Percentiles rank a stretch among this genome's conserved stretches.
phyloP scores from a whole-genome alignment of 2,888 invertebrate species.

The Euplagia quadripunctaria region DNA sequence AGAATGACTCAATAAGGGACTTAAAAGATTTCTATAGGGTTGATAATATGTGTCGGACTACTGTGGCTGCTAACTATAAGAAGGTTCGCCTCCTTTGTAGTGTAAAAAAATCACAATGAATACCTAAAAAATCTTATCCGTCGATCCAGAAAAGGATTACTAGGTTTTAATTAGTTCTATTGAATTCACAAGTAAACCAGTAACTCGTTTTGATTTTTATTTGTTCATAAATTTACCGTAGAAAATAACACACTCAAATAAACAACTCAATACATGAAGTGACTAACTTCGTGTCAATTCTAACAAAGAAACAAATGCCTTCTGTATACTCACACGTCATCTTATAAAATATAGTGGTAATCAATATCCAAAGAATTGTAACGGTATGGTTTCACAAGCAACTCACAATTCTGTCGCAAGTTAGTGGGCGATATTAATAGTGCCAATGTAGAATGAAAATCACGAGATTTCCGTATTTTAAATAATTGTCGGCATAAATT shows the following conservation, averaged over 20 bases:
- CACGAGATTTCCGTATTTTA: slow-evolving; percentile 66
- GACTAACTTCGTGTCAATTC: not conserved
- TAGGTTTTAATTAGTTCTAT: not conserved
- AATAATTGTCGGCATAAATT: slow-evolving; percentile 72
- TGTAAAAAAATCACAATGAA: not conserved
- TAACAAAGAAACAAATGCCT: slow-evolving; percentile 11
- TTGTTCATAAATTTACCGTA: not conserved
- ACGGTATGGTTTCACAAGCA: slow-evolving; percentile 45
- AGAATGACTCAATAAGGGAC: too few species aligned
- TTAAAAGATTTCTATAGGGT: too few species aligned
- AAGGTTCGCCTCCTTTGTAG: too few species aligned
- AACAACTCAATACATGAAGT: not conserved
- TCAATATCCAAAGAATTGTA: slow-evolving; percentile 39
- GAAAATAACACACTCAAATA: not conserved
- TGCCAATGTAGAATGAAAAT: slow-evolving; percentile 60
- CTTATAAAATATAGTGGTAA: slow-evolving; percentile 28
- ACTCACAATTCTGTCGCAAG: slow-evolving; percentile 39
- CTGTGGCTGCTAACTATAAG: too few species aligned
- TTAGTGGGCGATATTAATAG: slow-evolving; percentile 64
- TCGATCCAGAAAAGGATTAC: not conserved
- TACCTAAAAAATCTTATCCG: too few species aligned
- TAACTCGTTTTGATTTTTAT: not conserved
- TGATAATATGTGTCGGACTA: too few species aligned
- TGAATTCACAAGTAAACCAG: not conserved
- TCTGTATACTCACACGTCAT: not conserved